A percentile compares a stretch with the other conserved stretches of the same genome.
These are phyloP conservation scores for Xanthia togata DNA, from an alignment of 2,888 invertebrate genomes.

Conservation along the genomic window DNA sequence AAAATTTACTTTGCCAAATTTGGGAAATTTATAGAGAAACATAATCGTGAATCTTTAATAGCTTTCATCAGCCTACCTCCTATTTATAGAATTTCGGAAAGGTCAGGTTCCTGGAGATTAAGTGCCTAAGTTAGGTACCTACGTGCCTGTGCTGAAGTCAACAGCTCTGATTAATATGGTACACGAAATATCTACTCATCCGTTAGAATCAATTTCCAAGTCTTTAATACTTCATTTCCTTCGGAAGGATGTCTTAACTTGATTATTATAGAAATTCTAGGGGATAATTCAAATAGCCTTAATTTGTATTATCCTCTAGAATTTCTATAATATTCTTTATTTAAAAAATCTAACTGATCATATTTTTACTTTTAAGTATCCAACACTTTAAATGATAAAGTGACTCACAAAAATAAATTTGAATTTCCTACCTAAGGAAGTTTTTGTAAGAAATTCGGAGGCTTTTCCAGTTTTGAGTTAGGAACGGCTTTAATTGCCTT, in stretches of 20 bases:
- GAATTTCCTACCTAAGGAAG: constrained; percentile 13
- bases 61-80: constrained; percentile 13
- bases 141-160: constrained; percentile 7
- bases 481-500: constrained; percentile 37
- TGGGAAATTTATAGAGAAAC: constrained; percentile 4
- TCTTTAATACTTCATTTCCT: background rate
- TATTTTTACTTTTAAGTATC: background rate
- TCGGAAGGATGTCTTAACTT: background rate
- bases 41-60: constrained; percentile 12
- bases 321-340: no score
- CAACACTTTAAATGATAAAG: background rate
- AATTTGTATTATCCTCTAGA: no score
- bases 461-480: constrained; percentile 15
- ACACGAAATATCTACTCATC: background rate
- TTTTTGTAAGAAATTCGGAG: constrained; percentile 17
- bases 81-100: constrained; percentile 36
- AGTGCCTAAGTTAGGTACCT: background rate
- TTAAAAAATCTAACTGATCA: background rate
- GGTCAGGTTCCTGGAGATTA: constrained; percentile 28
- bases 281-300: constrained; percentile 7
- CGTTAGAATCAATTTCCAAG: background rate
- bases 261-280: constrained; percentile 8
- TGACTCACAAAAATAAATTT: constrained; percentile 7
- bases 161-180: constrained; percentile 12
- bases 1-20: constrained; percentile 7